These are phyloP conservation scores for Oreochromis spilurus DNA, from an alignment of 2,113 vertebrate species.

Conservation along the genomic window DNA sequence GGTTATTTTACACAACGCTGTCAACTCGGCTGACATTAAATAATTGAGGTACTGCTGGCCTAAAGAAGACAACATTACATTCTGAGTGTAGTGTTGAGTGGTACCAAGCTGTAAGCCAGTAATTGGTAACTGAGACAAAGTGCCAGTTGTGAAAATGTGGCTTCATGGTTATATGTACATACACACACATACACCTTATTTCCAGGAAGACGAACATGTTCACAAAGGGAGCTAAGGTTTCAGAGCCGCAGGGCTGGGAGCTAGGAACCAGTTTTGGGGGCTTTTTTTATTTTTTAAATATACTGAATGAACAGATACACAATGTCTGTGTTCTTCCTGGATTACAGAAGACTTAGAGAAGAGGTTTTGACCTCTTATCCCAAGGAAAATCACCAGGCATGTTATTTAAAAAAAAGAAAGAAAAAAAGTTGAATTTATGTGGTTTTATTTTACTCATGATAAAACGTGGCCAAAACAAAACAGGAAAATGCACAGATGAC, in stretches of 20 bases:
- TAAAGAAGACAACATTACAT: slow-evolving; percentile 34
- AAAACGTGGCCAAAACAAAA: not conserved
- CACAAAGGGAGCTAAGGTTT: not conserved
- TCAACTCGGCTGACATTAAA: slow-evolving; percentile 27
- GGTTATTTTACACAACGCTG: slow-evolving; percentile 29
- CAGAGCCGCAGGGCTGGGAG: not conserved
- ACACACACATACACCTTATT: not conserved
- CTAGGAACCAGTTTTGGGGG: not conserved
- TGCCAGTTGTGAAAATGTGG: slow-evolving; percentile 32
- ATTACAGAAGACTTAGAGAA: not conserved
- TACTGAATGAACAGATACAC: not conserved
- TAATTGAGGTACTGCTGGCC: slow-evolving; percentile 18
- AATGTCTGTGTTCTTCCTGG: not conserved
- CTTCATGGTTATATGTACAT: not conserved
- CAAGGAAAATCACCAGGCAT: not conserved
- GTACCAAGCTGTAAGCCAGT: slow-evolving; percentile 13
- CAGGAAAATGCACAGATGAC: not conserved
- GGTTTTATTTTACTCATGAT: not conserved
- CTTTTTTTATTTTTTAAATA: not conserved
- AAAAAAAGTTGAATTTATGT: fast-evolving
- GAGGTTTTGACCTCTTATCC: not conserved
- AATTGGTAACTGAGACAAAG: slow-evolving; percentile 35
- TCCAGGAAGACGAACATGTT: not conserved
- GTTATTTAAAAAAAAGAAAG: not conserved
- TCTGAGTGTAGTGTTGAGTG: slow-evolving; percentile 5